Conservation (phyloP, 2,888 invertebrate genomes). For the Chymomyza caudatula region DNA sequence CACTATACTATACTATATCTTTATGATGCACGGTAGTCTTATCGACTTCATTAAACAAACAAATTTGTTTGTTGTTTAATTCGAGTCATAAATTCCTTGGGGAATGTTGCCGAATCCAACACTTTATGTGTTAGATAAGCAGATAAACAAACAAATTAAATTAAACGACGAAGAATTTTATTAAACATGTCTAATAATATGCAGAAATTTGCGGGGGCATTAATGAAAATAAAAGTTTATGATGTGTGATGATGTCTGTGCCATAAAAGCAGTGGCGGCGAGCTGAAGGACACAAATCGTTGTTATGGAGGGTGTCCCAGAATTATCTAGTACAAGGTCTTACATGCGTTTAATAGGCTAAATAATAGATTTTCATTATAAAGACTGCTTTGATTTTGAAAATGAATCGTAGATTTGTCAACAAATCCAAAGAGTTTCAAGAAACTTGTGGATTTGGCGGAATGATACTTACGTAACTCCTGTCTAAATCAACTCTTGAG, state of each 20-base stretch:
- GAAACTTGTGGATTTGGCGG: no score
- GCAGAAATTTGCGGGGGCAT: background rate
- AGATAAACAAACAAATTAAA: conserved; percentile 69
- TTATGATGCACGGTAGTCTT: conserved; percentile 64
- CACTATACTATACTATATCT: conserved; percentile 42
- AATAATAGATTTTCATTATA: no score
- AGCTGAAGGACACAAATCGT: no score
- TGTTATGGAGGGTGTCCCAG: background rate
- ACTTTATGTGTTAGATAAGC: conserved; percentile 51
- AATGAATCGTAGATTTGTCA: no score
- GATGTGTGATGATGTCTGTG: background rate
- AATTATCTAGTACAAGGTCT: no score
- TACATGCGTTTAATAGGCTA: no score
- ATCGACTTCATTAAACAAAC: conserved; percentile 67
- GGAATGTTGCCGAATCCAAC: conserved; percentile 1
- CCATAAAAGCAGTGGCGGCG: background rate
- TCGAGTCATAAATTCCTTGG: conserved; percentile 29
- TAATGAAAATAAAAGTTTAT: background rate
- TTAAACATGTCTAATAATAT: conserved; percentile 36
- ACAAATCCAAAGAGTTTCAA: no score
- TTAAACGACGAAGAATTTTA: conserved; percentile 56
- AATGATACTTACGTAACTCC: no score
- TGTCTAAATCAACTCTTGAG: no score
- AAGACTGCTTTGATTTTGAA: no score
- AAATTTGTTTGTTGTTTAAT: conserved; percentile 60